Base-by-base conservation (phyloP, 2,888 invertebrate genomes). In the Dryocosmus kuriphilus region DNA sequence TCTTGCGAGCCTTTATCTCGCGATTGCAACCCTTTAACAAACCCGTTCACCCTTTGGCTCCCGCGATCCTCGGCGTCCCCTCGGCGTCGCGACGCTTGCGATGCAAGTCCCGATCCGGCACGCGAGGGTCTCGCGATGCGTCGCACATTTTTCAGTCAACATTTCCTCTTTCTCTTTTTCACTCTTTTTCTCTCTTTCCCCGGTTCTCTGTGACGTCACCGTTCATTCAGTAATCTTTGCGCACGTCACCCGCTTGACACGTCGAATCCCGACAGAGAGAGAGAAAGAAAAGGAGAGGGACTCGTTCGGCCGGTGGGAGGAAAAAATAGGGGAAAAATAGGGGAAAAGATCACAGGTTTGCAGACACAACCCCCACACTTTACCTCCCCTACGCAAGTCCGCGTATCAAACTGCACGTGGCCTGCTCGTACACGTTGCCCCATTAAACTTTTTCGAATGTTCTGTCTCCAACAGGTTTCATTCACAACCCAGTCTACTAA, bases 211-310 rank as follows among this genome's bases (percentile, higher is more conserved):
- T 91, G 91, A 91, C 91, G 91, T 91, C 91, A 89, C 86, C 88
- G 89, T 91, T 91, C 91, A 91, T 91, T 91, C 91, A 91, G 90
- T 89, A 90, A 91, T 90, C 90, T 91, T 91, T 91, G 90, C 90
- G 88, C 90, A 88, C 89, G 90, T 90, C 91, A 90, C 87, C 83
- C 81, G 81, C 83, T 83, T 83, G 85, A 83, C 84, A 86, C 88
- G 88, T 85, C 84, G 86, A 86, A 85, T 79, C 77, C 81, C 79
- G 82, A 61, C 74, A 35, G 77, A 74, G 80, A 76, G 75, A 62
- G 62, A 55, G 85, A 83, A 67, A 62, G 55, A 55, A 22, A 73
- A 87, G 87, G 87, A 85, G 87, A 85, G 81, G 85, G 85, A 83
- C 81, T 77, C 82, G 84, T 81, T 79, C 81, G 85, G 86, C 82